A percentile compares a stretch with the other conserved stretches of the same genome.
Evolutionary conservation across 2,113 vertebrate genomes (phyloP).

Genomic region (Ciconia maguari): DNA sequence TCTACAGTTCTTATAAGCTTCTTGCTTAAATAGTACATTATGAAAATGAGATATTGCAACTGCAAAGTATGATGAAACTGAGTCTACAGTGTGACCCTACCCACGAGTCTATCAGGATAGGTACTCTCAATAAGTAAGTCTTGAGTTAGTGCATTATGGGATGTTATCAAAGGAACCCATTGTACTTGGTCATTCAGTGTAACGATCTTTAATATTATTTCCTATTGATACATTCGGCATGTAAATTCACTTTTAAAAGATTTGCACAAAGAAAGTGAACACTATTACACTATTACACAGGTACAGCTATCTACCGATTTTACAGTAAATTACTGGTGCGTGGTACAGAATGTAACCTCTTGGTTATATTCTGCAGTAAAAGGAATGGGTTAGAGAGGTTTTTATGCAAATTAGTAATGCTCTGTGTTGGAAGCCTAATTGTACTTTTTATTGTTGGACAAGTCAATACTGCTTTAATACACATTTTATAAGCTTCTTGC

Average conservation of each 20-base stretch:
- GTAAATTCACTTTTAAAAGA: conserved; percentile 75
- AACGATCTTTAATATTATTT: conserved; percentile 79
- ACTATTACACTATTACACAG: conserved; percentile 71
- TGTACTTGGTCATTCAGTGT: conserved; percentile 71
- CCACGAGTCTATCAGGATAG: conserved; percentile 58
- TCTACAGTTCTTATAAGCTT: conserved; percentile 56
- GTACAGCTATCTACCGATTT: conserved; percentile 76
- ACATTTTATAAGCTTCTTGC: conserved; percentile 83
- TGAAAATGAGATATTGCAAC: conserved; percentile 68
- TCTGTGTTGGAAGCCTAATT: conserved; percentile 83
- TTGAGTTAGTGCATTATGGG: conserved; percentile 72
- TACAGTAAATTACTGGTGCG: conserved; percentile 76
- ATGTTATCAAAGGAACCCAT: conserved; percentile 67
- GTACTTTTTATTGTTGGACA: conserved; percentile 85
- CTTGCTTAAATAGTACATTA: conserved; percentile 68
- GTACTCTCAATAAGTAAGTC: conserved; percentile 58
- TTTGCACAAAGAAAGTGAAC: conserved; percentile 71
- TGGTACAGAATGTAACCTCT: conserved; percentile 79
- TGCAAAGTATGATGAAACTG: conserved; percentile 59
- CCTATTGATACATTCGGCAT: conserved; percentile 70
- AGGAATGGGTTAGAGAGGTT: conserved; percentile 78
- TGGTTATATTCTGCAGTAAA: conserved; percentile 76
- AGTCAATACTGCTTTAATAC: conserved; percentile 83
- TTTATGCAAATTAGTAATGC: conserved; percentile 81
- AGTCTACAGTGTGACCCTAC: conserved; percentile 50